phyloP scores from a whole-genome alignment of 2,888 invertebrate species.

The Acanthosepion esculentum region DNA sequence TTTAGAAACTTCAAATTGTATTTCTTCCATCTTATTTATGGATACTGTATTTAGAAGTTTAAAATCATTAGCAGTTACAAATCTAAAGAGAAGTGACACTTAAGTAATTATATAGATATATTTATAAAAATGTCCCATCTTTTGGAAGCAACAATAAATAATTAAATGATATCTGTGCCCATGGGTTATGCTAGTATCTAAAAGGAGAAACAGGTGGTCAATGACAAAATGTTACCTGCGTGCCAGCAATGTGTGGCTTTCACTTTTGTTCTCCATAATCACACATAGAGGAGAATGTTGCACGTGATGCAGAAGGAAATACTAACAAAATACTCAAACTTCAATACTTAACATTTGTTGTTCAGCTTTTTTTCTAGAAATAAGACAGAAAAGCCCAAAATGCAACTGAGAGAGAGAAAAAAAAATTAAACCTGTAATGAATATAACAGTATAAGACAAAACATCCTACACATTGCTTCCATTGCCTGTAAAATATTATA shows the following conservation, averaged over 20 bases:
- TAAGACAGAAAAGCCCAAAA: slow-evolving; percentile 1
- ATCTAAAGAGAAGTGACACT: background rate
- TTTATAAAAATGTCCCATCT: background rate
- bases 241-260: background rate
- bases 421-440: background rate
- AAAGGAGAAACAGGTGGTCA: background rate
- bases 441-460: background rate
- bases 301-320: background rate
- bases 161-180: background rate
- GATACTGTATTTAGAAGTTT: background rate
- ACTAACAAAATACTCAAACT: background rate
- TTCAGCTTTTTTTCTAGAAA: slow-evolving; percentile 14
- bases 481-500: too few relatives aligned
- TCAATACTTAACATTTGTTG: slow-evolving; percentile 33
- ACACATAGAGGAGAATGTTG: background rate
- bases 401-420: background rate
- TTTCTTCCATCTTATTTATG: too few relatives aligned
- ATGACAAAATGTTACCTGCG: background rate
- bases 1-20: too few relatives aligned
- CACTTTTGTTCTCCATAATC: slow-evolving; percentile 8
- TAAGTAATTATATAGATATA: background rate
- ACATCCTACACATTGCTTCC: background rate
- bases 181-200: background rate
- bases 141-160: background rate
- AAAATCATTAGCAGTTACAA: background rate